phyloP scores from a whole-genome alignment of 2,888 invertebrate species.

The Venusia cambrica region DNA sequence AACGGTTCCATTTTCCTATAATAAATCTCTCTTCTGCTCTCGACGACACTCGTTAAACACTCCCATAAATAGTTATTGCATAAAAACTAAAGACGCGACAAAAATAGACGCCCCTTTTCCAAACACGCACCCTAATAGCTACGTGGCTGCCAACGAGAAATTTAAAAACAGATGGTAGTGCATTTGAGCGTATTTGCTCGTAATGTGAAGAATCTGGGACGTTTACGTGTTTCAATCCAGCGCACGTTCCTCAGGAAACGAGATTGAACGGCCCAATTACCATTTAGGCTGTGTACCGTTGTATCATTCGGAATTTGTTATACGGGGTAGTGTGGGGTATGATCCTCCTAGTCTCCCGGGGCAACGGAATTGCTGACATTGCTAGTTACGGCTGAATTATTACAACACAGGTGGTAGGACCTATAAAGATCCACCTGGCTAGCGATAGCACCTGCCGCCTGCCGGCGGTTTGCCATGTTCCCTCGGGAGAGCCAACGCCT shows the following conservation, averaged over 20 bases:
- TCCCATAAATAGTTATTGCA: constrained; percentile 38
- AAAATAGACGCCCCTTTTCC: constrained; percentile 52
- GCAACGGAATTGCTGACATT: no score
- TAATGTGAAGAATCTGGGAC: constrained; percentile 33
- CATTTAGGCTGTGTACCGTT: constrained; percentile 19
- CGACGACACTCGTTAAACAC: constrained; percentile 28
- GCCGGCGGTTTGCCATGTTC: no score
- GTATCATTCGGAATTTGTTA: constrained; percentile 12
- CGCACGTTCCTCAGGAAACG: constrained; percentile 39
- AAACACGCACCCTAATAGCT: constrained; percentile 41
- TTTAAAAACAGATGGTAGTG: constrained; percentile 56
- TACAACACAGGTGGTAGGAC: no score
- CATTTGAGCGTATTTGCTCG: constrained; percentile 38
- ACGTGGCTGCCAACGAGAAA: constrained; percentile 35
- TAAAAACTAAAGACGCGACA: constrained; percentile 46
- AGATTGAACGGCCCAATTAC: constrained; percentile 30
- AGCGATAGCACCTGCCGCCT: no score
- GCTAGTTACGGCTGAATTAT: no score
- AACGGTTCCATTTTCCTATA: constrained; percentile 16
- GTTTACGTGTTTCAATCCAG: constrained; percentile 36
- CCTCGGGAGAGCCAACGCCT: no score
- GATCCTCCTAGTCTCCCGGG: no score
- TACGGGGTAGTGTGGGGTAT: no score
- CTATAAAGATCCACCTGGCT: no score
- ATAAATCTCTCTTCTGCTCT: constrained; percentile 26